A percentile compares a stretch with the other conserved stretches of the same genome.
phyloP scores from a whole-genome alignment of 2,888 invertebrate species.

The Hydrotaea diabolus region DNA sequence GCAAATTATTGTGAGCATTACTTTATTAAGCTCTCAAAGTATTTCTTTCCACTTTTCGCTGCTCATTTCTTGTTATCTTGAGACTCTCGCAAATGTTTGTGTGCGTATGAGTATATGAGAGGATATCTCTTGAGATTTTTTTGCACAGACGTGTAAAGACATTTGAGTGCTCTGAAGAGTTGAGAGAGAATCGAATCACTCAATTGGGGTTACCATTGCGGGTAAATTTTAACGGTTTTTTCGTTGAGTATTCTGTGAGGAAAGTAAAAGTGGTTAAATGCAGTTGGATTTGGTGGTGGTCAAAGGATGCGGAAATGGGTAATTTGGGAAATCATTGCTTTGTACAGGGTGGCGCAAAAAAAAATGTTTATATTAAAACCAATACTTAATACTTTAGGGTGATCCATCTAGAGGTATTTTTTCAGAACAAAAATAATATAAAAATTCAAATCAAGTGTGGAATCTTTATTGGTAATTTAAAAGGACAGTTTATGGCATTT shows the following conservation, averaged over 20 bases:
- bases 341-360: too few relatives aligned
- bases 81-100: not conserved
- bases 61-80: not conserved
- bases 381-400: too few relatives aligned
- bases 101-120: not conserved
- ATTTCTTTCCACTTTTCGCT: not conserved
- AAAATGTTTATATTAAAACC: too few relatives aligned
- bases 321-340: too few relatives aligned
- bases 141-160: not conserved
- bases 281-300: too few relatives aligned
- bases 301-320: too few relatives aligned
- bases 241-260: not conserved
- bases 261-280: too few relatives aligned
- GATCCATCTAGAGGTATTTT: too few relatives aligned
- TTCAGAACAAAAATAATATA: too few relatives aligned
- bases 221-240: constrained; percentile 55
- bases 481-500: too few relatives aligned
- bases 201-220: constrained; percentile 50
- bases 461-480: too few relatives aligned
- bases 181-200: constrained; percentile 11
- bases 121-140: constrained; percentile 45
- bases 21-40: constrained; percentile 7
- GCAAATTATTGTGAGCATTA: constrained; percentile 11
- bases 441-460: too few relatives aligned
- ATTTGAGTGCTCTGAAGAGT: not conserved